phyloP scores from a whole-genome alignment of 2,797 vertebrate genomes.

The Channa striata region DNA sequence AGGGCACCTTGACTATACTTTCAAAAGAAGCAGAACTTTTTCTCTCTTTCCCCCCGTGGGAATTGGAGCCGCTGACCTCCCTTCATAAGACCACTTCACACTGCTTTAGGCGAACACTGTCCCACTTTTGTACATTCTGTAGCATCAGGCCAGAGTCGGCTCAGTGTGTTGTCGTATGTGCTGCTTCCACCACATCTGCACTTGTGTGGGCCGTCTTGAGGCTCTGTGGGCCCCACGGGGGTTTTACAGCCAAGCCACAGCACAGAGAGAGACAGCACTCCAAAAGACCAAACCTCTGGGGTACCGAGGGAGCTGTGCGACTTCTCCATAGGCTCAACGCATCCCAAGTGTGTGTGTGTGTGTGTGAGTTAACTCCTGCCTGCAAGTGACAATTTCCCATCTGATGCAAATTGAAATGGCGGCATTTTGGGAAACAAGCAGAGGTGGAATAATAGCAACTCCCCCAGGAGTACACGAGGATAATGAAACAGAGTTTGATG shows the following conservation, averaged over 20 bases:
- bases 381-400: conserved; percentile 21
- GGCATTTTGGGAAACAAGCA: conserved; percentile 23
- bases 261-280: conserved; percentile 19
- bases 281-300: conserved; percentile 21
- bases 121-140: conserved; percentile 50
- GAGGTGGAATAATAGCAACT: conserved; percentile 8
- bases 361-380: background rate
- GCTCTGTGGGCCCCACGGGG: conserved; percentile 46
- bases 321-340: conserved; percentile 2
- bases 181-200: conserved; percentile 15
- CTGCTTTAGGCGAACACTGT: conserved; percentile 63
- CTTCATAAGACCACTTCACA: conserved; percentile 55
- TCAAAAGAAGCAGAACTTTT: conserved; percentile 22
- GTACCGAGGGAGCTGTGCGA: conserved; percentile 26
- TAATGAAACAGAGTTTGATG: conserved; percentile 15
- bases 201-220: conserved; percentile 40
- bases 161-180: conserved; percentile 31
- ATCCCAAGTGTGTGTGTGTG: conserved; percentile 16
- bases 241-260: conserved; percentile 26
- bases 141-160: conserved; percentile 33
- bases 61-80: conserved; percentile 62
- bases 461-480: conserved; percentile 9
- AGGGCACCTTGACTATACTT: conserved; percentile 56
- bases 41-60: conserved; percentile 21
- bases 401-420: conserved; percentile 28